Conservation (phyloP, 2,797 vertebrate genomes). For the Alauda arvensis region DNA sequence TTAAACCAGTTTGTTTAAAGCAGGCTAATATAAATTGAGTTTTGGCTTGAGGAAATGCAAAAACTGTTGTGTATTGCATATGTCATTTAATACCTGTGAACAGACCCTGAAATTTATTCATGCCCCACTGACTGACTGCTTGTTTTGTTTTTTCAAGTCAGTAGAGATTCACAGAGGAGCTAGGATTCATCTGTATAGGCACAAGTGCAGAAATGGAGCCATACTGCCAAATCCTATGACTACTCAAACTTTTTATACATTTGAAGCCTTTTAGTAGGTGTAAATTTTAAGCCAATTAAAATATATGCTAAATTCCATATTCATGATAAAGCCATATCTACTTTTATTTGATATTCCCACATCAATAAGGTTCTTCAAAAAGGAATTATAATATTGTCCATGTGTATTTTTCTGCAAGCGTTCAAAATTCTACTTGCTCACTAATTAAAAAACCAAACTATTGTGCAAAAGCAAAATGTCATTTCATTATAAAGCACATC, state of each 20-base stretch:
- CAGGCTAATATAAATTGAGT: background rate
- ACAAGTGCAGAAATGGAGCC: background rate
- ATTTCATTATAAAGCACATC: background rate
- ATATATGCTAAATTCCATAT: background rate
- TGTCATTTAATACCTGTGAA: background rate
- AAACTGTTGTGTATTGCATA: background rate
- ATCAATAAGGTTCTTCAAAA: background rate
- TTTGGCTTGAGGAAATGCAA: background rate
- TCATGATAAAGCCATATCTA: background rate
- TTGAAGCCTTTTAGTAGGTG: background rate
- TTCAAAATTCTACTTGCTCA: background rate
- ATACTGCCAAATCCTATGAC: background rate
- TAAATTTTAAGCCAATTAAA: background rate
- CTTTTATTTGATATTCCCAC: background rate
- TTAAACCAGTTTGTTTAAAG: background rate
- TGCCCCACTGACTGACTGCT: background rate
- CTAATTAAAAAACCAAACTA: background rate
- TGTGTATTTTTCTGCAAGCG: background rate
- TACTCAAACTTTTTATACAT: background rate
- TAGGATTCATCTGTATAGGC: background rate
- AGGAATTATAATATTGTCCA: background rate
- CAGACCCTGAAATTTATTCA: background rate
- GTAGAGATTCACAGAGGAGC: background rate
- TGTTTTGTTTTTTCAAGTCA: background rate
- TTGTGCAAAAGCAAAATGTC: background rate